Evolutionary conservation across 1,140 invertebrate genomes (phyloP).

Genomic region (Diabrotica undecimpunctata): DNA sequence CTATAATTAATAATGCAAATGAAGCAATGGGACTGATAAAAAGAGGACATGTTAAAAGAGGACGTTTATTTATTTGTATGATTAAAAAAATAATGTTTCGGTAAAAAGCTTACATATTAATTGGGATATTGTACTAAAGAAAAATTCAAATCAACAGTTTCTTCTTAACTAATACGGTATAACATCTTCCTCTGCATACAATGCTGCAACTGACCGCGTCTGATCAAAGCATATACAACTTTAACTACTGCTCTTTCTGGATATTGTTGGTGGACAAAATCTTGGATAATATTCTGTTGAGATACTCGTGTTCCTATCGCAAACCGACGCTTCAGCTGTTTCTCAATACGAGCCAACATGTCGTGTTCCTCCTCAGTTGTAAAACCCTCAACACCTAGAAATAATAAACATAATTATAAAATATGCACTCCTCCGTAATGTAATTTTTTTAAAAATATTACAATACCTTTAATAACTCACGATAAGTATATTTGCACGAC

Average conservation of each 20-base stretch:
- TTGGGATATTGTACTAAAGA: too few species aligned
- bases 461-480: too few species aligned
- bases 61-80: too few species aligned
- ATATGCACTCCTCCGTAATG: too few species aligned
- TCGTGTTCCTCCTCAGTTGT: conserved; percentile 94
- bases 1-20: too few species aligned
- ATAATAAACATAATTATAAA: neutral
- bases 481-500: too few species aligned
- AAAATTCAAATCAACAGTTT: too few species aligned
- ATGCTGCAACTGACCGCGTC: conserved; percentile 92
- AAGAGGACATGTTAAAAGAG: too few species aligned
- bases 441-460: too few species aligned
- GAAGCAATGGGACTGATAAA: too few species aligned
- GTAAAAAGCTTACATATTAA: too few species aligned
- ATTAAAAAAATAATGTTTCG: too few species aligned
- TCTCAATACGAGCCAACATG: conserved; percentile 83
- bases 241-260: conserved; percentile 82
- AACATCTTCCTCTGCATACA: conserved; percentile 96
- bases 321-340: conserved; percentile 91
- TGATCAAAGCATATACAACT: conserved; percentile 90
- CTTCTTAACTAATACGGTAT: conserved; percentile 69
- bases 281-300: conserved; percentile 89
- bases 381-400: conserved; percentile 91
- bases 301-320: conserved; percentile 95
- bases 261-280: conserved; percentile 92